Percentiles rank a stretch among this genome's conserved stretches.
Conservation (phyloP, 2,888 invertebrate species). For the Dorcus parallelipipedus region DNA sequence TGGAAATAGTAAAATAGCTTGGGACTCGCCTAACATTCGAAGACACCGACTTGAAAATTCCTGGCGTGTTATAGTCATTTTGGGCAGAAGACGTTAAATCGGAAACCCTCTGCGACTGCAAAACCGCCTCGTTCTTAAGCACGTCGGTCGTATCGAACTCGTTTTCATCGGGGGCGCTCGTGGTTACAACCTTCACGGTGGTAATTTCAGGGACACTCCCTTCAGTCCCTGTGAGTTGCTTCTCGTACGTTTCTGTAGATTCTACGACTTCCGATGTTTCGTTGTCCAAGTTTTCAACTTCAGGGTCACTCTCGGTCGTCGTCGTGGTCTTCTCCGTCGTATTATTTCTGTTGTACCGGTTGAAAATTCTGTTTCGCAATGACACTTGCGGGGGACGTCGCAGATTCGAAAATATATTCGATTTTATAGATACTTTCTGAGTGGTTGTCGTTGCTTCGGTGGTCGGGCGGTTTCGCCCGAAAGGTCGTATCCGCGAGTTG, state of each 20-base stretch:
- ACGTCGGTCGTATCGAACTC: constrained; percentile 36
- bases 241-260: constrained; percentile 38
- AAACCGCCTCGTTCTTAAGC: constrained; percentile 47
- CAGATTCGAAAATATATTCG: constrained; percentile 41
- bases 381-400: constrained; percentile 39
- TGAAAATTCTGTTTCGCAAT: constrained; percentile 36
- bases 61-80: constrained; percentile 68
- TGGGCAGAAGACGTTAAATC: constrained; percentile 71
- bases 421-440: constrained; percentile 41
- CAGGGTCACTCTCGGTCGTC: constrained; percentile 6
- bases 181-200: background rate
- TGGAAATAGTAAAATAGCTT: constrained; percentile 69
- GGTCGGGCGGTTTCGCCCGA: constrained; percentile 37
- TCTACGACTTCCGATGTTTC: constrained; percentile 38
- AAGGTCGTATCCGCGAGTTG: constrained; percentile 38
- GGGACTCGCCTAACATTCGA: constrained; percentile 61
- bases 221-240: constrained; percentile 36
- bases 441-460: constrained; percentile 37
- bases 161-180: background rate
- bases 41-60: constrained; percentile 66
- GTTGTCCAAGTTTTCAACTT: constrained; percentile 31
- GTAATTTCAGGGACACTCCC: constrained; percentile 25
- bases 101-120: constrained; percentile 66
- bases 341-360: constrained; percentile 32
- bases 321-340: constrained; percentile 14